These are phyloP conservation scores for Tortrix viridana DNA, from an alignment of 2,888 invertebrate genomes.

Conservation along the genomic window DNA sequence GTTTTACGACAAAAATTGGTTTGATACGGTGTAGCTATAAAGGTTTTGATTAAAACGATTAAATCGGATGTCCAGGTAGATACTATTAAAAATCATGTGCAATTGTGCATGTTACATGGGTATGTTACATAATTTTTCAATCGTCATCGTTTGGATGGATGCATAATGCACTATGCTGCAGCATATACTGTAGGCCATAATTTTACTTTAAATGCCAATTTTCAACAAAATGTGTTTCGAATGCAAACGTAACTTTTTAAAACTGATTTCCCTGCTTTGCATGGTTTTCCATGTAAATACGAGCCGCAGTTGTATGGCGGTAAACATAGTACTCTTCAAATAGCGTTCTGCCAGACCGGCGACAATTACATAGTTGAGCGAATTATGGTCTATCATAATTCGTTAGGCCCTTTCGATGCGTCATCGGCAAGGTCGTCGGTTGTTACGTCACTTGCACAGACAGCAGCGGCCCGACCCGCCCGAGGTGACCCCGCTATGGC, in stretches of 20 bases:
- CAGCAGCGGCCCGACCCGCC: constrained; percentile 52
- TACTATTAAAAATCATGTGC: constrained; percentile 9
- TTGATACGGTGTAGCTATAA: too few species aligned
- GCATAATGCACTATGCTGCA: background rate
- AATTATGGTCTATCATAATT: constrained; percentile 36
- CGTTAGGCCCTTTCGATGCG: constrained; percentile 45
- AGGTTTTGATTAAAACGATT: constrained; percentile 5
- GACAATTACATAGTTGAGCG: constrained; percentile 35
- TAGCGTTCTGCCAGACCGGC: constrained; percentile 8
- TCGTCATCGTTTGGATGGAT: constrained; percentile 9
- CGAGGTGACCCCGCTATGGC: constrained; percentile 73
- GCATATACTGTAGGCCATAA: too few species aligned
- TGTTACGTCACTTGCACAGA: constrained; percentile 41
- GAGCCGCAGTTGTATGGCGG: background rate
- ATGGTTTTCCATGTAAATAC: background rate
- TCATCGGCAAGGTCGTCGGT: constrained; percentile 42
- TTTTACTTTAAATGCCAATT: too few species aligned
- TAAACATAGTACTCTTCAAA: constrained; percentile 15
- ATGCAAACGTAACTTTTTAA: background rate
- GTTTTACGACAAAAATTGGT: too few species aligned
- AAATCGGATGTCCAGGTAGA: constrained; percentile 27
- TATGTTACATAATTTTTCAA: constrained; percentile 25
- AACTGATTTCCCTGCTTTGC: background rate
- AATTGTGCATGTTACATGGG: constrained; percentile 5
- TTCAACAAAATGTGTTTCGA: too few species aligned